Percentiles rank a stretch among this genome's conserved stretches.
Evolutionary conservation across 2,888 invertebrate species (phyloP).

Genomic region (Myopa testacea): DNA sequence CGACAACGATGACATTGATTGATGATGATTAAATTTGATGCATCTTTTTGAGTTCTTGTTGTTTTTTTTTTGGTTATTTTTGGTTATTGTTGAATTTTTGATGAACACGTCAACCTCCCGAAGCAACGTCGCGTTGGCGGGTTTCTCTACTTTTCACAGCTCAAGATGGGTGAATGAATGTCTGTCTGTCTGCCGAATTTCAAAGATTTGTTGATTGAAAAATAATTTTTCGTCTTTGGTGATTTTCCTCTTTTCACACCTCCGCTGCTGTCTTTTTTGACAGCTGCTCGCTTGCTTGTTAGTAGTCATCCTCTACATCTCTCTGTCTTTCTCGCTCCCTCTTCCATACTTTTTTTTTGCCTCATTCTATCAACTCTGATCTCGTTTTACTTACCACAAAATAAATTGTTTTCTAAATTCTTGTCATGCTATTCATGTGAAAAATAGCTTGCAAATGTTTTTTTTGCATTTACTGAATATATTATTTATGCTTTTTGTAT

Average conservation of each 20-base stretch:
- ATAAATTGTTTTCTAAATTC: conserved; percentile 14
- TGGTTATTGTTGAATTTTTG: conserved; percentile 31
- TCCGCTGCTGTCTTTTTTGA: background rate
- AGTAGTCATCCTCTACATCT: background rate
- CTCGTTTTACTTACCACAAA: background rate
- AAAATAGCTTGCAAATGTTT: background rate
- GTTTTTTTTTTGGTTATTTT: conserved; percentile 36
- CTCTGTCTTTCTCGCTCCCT: background rate
- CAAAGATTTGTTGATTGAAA: conserved; percentile 36
- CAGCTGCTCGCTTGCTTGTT: background rate
- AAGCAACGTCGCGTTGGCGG: background rate
- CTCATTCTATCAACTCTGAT: too few species aligned
- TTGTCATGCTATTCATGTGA: background rate
- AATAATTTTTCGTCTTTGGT: conserved; percentile 40
- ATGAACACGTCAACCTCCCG: background rate
- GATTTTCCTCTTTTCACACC: background rate
- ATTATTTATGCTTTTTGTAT: background rate
- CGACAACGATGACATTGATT: conserved; percentile 64
- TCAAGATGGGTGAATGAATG: too few species aligned
- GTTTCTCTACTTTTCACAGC: background rate
- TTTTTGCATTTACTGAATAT: background rate
- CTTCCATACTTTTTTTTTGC: background rate
- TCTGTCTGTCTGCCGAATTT: background rate
- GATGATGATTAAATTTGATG: conserved; percentile 69
- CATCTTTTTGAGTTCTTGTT: conserved; percentile 51